A percentile compares a stretch with the other conserved stretches of the same genome.
Conservation (phyloP, 2,888 invertebrate genomes). For the Xestia ashworthii region DNA sequence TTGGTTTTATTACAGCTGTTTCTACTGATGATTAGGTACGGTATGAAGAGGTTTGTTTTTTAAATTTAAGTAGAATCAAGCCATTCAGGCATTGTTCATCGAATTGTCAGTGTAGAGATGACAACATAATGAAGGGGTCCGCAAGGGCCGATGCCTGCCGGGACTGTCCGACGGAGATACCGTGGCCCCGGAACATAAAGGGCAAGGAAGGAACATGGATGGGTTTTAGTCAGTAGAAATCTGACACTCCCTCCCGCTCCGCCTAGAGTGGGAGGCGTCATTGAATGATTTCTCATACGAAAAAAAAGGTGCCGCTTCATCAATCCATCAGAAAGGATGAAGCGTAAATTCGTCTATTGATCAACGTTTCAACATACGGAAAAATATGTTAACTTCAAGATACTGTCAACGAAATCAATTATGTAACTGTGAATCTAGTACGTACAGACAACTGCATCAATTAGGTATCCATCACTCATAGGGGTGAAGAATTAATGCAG, state of each 20-base stretch:
- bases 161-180: too few relatives aligned
- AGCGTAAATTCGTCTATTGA: not conserved
- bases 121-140: too few relatives aligned
- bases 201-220: too few relatives aligned
- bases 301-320: not conserved
- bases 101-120: not conserved
- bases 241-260: too few relatives aligned
- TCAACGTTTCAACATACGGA: not conserved
- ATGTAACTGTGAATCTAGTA: not conserved
- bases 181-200: too few relatives aligned
- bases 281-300: too few relatives aligned
- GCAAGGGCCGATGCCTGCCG: too few relatives aligned
- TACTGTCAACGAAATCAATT: not conserved
- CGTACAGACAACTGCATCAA: too few relatives aligned
- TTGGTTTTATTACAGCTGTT: conserved; percentile 23
- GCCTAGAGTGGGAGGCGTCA: too few relatives aligned
- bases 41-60: not conserved
- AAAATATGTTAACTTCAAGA: not conserved
- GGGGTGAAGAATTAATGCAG: too few relatives aligned
- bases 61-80: not conserved
- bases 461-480: too few relatives aligned
- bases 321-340: not conserved
- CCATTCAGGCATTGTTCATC: not conserved
- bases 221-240: too few relatives aligned
- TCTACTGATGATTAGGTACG: not conserved